phyloP scores from a whole-genome alignment of 2,113 vertebrate genomes.

The Lepus europaeus region DNA sequence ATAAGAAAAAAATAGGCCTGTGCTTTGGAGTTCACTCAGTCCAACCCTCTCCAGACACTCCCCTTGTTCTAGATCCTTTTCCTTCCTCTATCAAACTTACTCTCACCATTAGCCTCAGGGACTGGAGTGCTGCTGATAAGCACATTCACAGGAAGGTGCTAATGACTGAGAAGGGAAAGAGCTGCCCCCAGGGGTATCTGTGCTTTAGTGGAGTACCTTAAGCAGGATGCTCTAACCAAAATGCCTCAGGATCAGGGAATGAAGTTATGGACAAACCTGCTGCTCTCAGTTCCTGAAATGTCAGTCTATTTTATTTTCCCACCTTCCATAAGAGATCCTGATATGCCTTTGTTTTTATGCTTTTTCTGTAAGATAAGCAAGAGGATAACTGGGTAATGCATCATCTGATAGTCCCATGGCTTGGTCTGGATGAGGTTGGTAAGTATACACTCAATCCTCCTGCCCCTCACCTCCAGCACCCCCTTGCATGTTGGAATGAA shows the following conservation, averaged over 20 bases:
- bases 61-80: neutral
- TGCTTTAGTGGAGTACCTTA: neutral
- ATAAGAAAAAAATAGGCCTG: neutral
- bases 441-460: fast-evolving
- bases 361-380: neutral
- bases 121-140: neutral
- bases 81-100: neutral
- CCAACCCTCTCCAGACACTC: neutral
- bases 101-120: neutral
- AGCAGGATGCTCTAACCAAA: neutral
- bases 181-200: neutral
- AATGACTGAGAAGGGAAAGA: neutral
- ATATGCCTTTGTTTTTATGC: neutral
- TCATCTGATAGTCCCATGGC: neutral
- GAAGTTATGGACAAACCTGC: neutral
- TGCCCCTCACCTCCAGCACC: neutral
- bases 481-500: neutral
- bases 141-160: neutral
- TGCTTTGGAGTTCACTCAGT: neutral
- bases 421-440: neutral
- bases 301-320: neutral
- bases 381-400: neutral
- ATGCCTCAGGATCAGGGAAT: neutral
- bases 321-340: neutral
- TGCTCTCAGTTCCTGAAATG: neutral